Percentiles rank a stretch among this genome's conserved stretches.
Conservation (phyloP, 2,797 vertebrate species). For the Oreonectes daqikongensis region DNA sequence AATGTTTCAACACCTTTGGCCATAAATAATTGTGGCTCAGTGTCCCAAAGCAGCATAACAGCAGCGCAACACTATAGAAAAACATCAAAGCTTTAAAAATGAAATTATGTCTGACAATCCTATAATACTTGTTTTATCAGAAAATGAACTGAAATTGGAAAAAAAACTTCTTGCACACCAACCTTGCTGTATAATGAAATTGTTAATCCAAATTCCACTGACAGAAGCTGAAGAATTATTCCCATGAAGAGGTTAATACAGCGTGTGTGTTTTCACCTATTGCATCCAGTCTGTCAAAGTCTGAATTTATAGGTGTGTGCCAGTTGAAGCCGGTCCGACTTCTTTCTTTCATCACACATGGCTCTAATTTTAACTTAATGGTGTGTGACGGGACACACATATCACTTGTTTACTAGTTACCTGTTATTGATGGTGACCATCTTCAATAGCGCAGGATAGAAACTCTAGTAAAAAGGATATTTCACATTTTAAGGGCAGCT, state of each 20-base stretch:
- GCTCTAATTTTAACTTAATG: conserved; percentile 66
- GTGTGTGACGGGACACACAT: conserved; percentile 63
- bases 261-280: conserved; percentile 13
- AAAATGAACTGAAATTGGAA: no score
- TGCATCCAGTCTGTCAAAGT: conserved; percentile 26
- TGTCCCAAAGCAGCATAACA: conserved; percentile 62
- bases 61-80: conserved; percentile 55
- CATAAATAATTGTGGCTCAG: conserved; percentile 63
- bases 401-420: conserved; percentile 70
- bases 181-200: conserved; percentile 23
- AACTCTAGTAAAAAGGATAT: background rate
- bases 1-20: conserved; percentile 52
- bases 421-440: background rate
- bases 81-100: conserved; percentile 14
- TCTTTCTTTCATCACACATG: conserved; percentile 50
- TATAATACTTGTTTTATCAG: background rate
- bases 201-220: conserved; percentile 11
- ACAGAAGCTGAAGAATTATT: conserved; percentile 2
- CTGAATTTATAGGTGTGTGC: conserved; percentile 70
- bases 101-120: background rate
- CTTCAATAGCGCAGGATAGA: conserved; percentile 20
- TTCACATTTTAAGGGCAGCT: background rate
- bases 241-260: conserved; percentile 26
- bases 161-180: background rate
- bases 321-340: conserved; percentile 47